Conservation (phyloP, 2,797 vertebrate species). For the Myotis vivesi region DNA sequence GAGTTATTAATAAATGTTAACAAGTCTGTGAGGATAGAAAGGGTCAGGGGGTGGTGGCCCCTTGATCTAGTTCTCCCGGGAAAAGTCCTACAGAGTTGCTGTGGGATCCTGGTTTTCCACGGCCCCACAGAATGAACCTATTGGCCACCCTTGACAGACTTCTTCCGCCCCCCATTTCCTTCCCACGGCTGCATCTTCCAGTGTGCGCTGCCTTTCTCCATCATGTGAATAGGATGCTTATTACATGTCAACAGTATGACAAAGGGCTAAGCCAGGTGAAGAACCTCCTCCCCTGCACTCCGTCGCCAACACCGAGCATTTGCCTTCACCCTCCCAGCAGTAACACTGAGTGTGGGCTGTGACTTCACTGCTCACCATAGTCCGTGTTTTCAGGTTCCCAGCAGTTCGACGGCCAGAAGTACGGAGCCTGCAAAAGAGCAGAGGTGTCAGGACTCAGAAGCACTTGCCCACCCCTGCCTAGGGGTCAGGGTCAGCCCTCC, state of each 20-base stretch:
- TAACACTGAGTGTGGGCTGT: background rate
- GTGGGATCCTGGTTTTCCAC: background rate
- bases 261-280: background rate
- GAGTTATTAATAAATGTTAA: background rate
- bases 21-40: background rate
- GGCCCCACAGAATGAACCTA: background rate
- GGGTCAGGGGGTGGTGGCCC: background rate
- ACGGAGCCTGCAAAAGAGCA: slow-evolving; percentile 90
- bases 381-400: slow-evolving; percentile 99
- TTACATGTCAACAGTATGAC: background rate
- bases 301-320: background rate
- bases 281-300: background rate
- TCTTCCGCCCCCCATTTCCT: background rate
- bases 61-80: background rate
- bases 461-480: background rate
- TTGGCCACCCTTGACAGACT: too few species aligned
- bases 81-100: background rate
- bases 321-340: background rate
- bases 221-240: background rate
- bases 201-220: background rate
- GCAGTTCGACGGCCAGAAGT: slow-evolving; percentile 98
- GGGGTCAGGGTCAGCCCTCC: background rate
- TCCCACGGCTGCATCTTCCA: background rate
- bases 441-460: background rate
- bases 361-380: slow-evolving; percentile 89